Conservation (phyloP, 2,888 invertebrate species). For the Microctonus hyperodae region DNA sequence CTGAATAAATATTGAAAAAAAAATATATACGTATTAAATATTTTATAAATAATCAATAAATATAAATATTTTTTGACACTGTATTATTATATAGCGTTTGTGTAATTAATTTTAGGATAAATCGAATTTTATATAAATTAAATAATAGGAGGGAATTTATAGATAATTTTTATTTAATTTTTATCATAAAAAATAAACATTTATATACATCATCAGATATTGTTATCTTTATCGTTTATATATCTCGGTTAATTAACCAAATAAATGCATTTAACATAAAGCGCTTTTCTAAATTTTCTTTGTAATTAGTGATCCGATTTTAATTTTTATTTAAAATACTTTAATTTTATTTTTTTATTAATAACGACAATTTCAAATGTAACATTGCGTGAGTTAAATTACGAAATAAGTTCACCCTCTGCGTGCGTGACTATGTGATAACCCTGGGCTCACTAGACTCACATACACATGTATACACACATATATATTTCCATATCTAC, state of each 20-base stretch:
- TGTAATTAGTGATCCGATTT: constrained; percentile 25
- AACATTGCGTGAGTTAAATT: constrained; percentile 33
- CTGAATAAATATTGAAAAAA: background rate
- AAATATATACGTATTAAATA: background rate
- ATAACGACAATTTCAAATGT: constrained; percentile 28
- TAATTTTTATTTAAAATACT: constrained; percentile 9
- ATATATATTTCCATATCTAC: constrained; percentile 7
- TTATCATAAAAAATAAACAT: constrained; percentile 16
- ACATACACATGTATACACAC: background rate
- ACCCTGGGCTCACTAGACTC: constrained; percentile 3
- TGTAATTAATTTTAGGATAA: constrained; percentile 38
- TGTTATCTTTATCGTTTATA: background rate
- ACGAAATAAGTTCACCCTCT: constrained; percentile 24
- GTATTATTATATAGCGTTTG: constrained; percentile 35
- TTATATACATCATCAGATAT: constrained; percentile 10
- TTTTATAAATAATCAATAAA: background rate
- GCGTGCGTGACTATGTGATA: constrained; percentile 33
- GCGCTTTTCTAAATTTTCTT: background rate
- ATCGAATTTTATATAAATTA: constrained; percentile 39
- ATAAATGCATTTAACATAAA: background rate
- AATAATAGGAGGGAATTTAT: constrained; percentile 23
- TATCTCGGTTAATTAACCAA: background rate
- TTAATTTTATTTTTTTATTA: constrained; percentile 17
- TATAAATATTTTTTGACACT: background rate
- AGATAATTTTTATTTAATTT: constrained; percentile 33